Percentiles rank a stretch among this genome's conserved stretches.
These are phyloP conservation scores for Xanthia togata DNA, from an alignment of 2,888 invertebrate species.

Conservation along the genomic window DNA sequence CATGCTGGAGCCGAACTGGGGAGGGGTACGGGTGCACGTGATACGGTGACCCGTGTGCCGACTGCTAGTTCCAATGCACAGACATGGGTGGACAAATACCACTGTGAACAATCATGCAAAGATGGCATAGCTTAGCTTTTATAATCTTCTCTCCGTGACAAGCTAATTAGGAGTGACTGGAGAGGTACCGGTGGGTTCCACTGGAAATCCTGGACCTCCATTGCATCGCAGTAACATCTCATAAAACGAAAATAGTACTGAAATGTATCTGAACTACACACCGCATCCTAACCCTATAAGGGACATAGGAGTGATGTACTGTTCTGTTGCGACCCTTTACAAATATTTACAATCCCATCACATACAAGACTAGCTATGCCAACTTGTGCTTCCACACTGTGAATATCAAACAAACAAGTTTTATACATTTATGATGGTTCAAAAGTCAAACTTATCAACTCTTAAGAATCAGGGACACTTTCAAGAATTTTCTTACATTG, in stretches of 20 bases:
- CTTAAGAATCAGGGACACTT: not conserved
- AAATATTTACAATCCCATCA: not conserved
- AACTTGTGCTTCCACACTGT: constrained; percentile 62
- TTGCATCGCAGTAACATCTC: too few species aligned
- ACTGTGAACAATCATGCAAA: constrained; percentile 84
- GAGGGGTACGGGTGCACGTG: constrained; percentile 93
- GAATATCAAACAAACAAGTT: constrained; percentile 29
- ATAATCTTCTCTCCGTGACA: not conserved
- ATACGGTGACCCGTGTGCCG: constrained; percentile 92
- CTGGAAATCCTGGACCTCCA: not conserved
- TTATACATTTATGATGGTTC: constrained; percentile 29
- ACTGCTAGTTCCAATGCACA: constrained; percentile 87
- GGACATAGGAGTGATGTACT: too few species aligned
- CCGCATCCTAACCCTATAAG: not conserved
- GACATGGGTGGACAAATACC: constrained; percentile 86
- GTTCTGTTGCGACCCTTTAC: not conserved
- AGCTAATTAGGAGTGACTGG: not conserved
- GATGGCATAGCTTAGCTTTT: constrained; percentile 50
- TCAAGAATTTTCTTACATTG: not conserved
- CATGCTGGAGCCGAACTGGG: constrained; percentile 91
- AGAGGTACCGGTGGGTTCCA: not conserved
- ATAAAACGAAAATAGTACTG: not conserved
- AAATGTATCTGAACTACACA: not conserved
- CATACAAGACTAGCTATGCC: constrained; percentile 44
- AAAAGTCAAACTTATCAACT: constrained; percentile 41